Conservation (phyloP, 1,140 invertebrate species). For the Calosoma granatense region DNA sequence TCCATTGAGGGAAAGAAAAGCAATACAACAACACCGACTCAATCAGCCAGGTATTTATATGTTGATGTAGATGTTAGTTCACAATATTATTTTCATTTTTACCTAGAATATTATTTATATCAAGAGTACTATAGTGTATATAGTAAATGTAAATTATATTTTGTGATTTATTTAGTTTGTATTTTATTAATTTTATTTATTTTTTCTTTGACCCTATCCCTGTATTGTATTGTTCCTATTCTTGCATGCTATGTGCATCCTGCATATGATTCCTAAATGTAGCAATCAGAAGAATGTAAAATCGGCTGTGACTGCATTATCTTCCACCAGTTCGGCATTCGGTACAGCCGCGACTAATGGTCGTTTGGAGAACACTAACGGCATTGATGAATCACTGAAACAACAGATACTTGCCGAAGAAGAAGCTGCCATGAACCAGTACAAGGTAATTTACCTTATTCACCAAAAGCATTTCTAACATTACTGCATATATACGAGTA, state of each 20-base stretch:
- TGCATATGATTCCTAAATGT: slow-evolving; percentile 23
- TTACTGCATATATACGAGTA: neutral
- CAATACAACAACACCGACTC: slow-evolving; percentile 69
- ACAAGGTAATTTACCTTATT: slow-evolving; percentile 76
- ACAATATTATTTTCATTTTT: slow-evolving; percentile 3
- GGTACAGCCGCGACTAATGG: slow-evolving; percentile 66
- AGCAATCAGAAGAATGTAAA: slow-evolving; percentile 81
- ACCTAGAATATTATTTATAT: too few species aligned
- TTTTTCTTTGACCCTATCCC: slow-evolving; percentile 16
- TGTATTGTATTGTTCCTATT: slow-evolving; percentile 22
- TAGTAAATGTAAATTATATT: neutral
- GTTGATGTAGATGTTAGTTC: slow-evolving; percentile 19
- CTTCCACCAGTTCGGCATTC: slow-evolving; percentile 78
- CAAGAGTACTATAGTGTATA: neutral
- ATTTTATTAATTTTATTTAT: slow-evolving; percentile 15
- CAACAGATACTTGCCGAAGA: slow-evolving; percentile 87
- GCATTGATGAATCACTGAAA: slow-evolving; percentile 76
- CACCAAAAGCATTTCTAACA: neutral
- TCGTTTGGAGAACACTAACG: slow-evolving; percentile 59
- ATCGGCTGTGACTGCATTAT: slow-evolving; percentile 80
- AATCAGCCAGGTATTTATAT: slow-evolving; percentile 68
- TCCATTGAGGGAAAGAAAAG: slow-evolving; percentile 90
- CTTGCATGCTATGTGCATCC: slow-evolving; percentile 18
- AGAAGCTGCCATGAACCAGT: slow-evolving; percentile 88
- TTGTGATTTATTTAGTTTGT: neutral